Base-by-base conservation (phyloP, 2,113 vertebrate genomes). In the Micromys minutus region DNA sequence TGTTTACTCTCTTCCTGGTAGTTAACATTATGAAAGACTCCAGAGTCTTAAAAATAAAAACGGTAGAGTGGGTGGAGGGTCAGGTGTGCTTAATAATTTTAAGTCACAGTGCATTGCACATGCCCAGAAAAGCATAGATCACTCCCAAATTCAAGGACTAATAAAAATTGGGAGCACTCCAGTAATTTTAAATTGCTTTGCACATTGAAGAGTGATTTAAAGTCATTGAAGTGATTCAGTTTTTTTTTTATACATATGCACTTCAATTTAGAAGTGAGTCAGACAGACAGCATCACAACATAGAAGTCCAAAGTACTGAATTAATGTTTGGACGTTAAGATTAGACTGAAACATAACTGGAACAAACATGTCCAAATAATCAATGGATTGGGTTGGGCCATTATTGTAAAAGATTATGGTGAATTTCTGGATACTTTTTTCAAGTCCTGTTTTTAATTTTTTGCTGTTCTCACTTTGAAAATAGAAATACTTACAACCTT, bases 101-200 rank as follows among this genome's bases (percentile, higher is more conserved):
- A 98, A 98, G 98, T 98, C 98, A 98, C 97, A 97, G 90, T 94
- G 97, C 87, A 94, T 95, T 97, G 98, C 98, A 98, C 97, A 98
- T 98, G 97, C 97, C 97, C 98, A 98, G 98, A 98, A 98, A 97
- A 98, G 84, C 96, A 98, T 97, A 52, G 90, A 98, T 98, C 96
- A 96, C 98, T 98, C 98, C 98, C 98, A 98, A 98, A 98, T 98
- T 98, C 98, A 98, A 98, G 98, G 98, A 98, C 98, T 98, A 98
- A 99, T 98, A 99, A 98, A 98, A 98, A 98, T 98, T 98, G 98
- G 98, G 98, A 98, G 98, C 98, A 98, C 98, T 98, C 97, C 98
- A 98, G 98, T 98, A 98, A 98, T 98, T 98, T 98, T 98, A 98
- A 98, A 98, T 99, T 98, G 98, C 98, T 98, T 98, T 98, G 97